Base-by-base conservation (phyloP, 2,113 vertebrate species). In the Cheilinus undulatus region DNA sequence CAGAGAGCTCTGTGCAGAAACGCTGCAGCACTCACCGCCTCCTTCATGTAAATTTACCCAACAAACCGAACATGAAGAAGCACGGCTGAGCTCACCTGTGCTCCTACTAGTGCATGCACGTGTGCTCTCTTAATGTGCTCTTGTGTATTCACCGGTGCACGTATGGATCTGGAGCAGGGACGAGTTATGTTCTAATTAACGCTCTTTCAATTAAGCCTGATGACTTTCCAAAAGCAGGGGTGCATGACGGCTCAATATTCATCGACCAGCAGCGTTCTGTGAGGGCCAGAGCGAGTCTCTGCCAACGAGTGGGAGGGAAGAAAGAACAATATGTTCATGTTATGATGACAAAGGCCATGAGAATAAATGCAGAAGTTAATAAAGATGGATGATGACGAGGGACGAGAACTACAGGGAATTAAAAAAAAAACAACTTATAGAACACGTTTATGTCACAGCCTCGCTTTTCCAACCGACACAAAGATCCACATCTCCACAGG, bases 181-280 rank as follows among this genome's bases (percentile, higher is more conserved):
- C 9, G 32, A 75, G 30, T 79, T 58, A 61, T 74, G 22, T 62
- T 28, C 54, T 73, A 77, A 77, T 82, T 80, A 67, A 19, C 48
- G 4, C 27, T 66, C 34, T 75, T 72, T 76, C 15, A 72, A 75
- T 81, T 75, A 74, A 69, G 38, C 49, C 28, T 34, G 42, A 82
- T 73, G 46, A 66, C 61, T 65, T 75, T 69, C 34, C 49, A 63
- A 68, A 71, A 57, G 69, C 69, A 51, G 40, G 57, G 65, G 65
- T 73, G 73, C 69, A 59, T 77, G 64, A 52, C 67, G 69, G 76
- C 45, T 68, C 70, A 19, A 32, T 69, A 76, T 63, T 58, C 76
- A 79, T 58, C 53, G 61, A 59, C 50, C 23, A 23, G 8, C 26
- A 23, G 30, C 48, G 52, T 38, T 28, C 40, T 9, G 38, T 32